Base-by-base conservation (phyloP, 2,113 vertebrate genomes). In the Peromyscus californicus region DNA sequence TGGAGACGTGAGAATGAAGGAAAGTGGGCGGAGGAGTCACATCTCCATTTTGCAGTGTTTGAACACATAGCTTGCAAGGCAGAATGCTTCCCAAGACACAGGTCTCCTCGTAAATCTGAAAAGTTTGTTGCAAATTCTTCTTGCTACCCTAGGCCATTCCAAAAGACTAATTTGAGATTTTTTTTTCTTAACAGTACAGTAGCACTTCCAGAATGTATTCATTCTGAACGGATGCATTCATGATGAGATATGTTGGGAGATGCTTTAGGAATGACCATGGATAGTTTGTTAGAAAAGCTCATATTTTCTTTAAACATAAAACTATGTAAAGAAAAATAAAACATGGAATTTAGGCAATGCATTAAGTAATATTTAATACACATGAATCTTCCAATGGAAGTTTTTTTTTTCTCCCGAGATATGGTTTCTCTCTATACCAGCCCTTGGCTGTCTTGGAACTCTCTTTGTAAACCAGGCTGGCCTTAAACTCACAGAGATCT, bases 301-400 rank as follows among this genome's bases (percentile, higher is more conserved):
- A 88, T 5, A 69, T 74, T 79, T 95, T 84, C 69, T 74, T 84
- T 84, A 94, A 10, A 74, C 9, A 22, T 29, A 26, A 74, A 94
- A 72, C 39, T 74, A 93, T 63, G 19, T 65, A 61, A 85, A 82
- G 39, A 94, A 96, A 91, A 90, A 80, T 31, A 33, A 96, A 83
- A 93, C 65, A 96, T 69, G 24, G 51, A 59, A 2, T n/a, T 92
- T 84, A 83, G 69, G 13, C 65, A 69, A 78, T 15, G 85, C 54
- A 69, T 36, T 78, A 72, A 89, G 2, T 57, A 78, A 24, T 36
- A 78, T 75, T 83, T 33, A 39, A 59, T 24, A 79, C 22, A 24
- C 0, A 29, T 6, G 57, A 69, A 54, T 76, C 15, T 51, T 94
- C 7, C 63, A 94, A 69, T 29, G 65, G 65, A 87, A 51, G 3